Evolutionary conservation across 2,113 vertebrate genomes (phyloP), one percentile per base, ranked within the genome.

Genomic region (Ceratotherium simum): DNA sequence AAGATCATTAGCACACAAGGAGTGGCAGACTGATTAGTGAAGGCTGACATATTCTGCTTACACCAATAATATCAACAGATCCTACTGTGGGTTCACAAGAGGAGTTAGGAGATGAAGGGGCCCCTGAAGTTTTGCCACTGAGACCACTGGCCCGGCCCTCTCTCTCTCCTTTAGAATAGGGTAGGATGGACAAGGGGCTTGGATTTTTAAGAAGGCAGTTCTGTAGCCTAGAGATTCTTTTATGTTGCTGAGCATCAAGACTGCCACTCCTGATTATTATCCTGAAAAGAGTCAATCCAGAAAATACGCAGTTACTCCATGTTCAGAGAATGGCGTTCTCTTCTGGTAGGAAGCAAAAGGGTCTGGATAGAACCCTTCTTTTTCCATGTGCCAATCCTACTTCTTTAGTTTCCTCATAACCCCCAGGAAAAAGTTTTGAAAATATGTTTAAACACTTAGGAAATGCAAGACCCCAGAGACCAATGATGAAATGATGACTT

Each of bases 391-490:
- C 39, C 42, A 72, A 33, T 27, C 18, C 42, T 80, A 56, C 8
- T 51, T 80, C 39, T 91, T 73, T 16, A 27, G 1, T 90, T 96
- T 94, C 60, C 67, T 90, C 33, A 31, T 54, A 56, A 64, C 5
- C 18, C 13, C 17, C 65, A 85, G 65, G 51, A 87, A 90, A 93
- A 78, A 17, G 8, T 27, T 89, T 92, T 79, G n/a, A 82, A 97
- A 86, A 70, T 70, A 58, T 33, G 46, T 92, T 81, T 87, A 93
- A 98, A 89, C 2, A 56, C 65, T 91, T 80, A 91, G 31, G 27
- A 80, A 95, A 81, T 69, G 36, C 2, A 96, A 93, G 72, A 85
- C 87, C 88, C 85, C 48, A 21, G 95, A 95, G 56, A 83, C 42
- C 58, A 86, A 56, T 88, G 81, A 94, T 60, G 56, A 84, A 79